Evolutionary conservation across 2,113 vertebrate genomes (phyloP).

Genomic region (Entelurus aequoreus): DNA sequence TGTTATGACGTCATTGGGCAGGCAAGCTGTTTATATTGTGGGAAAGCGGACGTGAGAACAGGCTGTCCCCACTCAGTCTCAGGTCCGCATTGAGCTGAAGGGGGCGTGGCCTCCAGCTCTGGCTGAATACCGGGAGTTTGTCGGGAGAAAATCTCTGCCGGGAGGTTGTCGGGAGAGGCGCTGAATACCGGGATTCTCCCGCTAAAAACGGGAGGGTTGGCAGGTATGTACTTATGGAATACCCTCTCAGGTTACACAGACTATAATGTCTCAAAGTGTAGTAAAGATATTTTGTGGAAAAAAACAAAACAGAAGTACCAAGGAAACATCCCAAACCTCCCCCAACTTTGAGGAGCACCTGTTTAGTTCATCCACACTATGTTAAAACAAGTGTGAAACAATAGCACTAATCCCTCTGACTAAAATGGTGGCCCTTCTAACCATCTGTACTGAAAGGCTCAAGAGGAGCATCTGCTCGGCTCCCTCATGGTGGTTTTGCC

Average conservation of each 20-base stretch:
- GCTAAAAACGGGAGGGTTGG: too few relatives aligned
- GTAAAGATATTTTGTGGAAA: neutral
- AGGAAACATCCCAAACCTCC: neutral
- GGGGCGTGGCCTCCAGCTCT: too few relatives aligned
- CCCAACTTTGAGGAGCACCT: conserved; percentile 43
- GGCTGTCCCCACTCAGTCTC: too few relatives aligned
- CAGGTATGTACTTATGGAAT: too few relatives aligned
- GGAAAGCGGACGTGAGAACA: too few relatives aligned
- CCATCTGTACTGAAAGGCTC: conserved; percentile 59
- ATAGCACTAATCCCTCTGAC: conserved; percentile 43
- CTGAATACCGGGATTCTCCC: too few relatives aligned
- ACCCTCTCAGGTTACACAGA: neutral
- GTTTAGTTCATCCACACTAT: conserved; percentile 28
- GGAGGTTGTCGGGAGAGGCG: too few relatives aligned
- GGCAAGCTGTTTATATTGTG: too few relatives aligned
- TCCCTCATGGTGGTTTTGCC: conserved; percentile 11
- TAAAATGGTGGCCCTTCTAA: conserved; percentile 24
- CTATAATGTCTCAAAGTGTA: neutral
- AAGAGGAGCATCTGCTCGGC: conserved; percentile 35
- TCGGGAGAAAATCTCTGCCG: too few relatives aligned
- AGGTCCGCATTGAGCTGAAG: too few relatives aligned
- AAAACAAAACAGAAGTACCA: neutral
- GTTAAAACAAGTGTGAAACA: conserved; percentile 39
- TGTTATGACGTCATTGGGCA: too few relatives aligned
- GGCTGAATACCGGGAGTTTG: too few relatives aligned